phyloP scores from a whole-genome alignment of 2,888 invertebrate species.

The Tetheella fluctuosa region DNA sequence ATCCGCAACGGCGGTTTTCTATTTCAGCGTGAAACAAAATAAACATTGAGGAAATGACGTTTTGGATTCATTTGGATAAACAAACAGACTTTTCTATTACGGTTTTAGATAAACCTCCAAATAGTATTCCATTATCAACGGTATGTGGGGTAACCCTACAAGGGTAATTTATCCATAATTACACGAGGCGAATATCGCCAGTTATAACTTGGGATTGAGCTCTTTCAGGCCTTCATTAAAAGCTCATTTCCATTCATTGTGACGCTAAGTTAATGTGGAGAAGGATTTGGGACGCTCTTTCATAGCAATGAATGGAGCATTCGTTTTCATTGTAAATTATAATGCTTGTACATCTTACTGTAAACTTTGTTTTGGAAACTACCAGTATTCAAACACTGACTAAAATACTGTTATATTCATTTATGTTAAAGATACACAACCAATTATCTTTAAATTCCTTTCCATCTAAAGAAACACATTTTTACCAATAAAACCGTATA shows the following conservation, averaged over 20 bases:
- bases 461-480: no score
- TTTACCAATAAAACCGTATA: no score
- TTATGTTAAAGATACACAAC: no score
- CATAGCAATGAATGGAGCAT: background rate
- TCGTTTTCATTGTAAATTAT: no score
- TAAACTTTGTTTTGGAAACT: no score
- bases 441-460: no score
- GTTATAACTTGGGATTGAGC: constrained; percentile 44
- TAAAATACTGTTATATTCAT: no score
- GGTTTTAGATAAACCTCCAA: background rate
- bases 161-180: constrained; percentile 38
- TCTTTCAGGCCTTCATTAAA: constrained; percentile 46
- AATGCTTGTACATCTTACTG: no score
- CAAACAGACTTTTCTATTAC: constrained; percentile 17
- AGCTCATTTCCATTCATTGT: constrained; percentile 52
- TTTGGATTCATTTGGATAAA: constrained; percentile 22
- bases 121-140: constrained; percentile 13
- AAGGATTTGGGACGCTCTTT: background rate
- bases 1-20: constrained; percentile 14
- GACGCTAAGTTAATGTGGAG: constrained; percentile 18
- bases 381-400: no score
- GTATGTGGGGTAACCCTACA: no score
- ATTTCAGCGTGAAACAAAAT: constrained; percentile 19
- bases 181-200: constrained; percentile 30
- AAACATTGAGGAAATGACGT: constrained; percentile 17